Evolutionary conservation across 1,140 invertebrate genomes (phyloP), one percentile per base, ranked within the genome.

Genomic region (Thaumatotibia leucotreta): DNA sequence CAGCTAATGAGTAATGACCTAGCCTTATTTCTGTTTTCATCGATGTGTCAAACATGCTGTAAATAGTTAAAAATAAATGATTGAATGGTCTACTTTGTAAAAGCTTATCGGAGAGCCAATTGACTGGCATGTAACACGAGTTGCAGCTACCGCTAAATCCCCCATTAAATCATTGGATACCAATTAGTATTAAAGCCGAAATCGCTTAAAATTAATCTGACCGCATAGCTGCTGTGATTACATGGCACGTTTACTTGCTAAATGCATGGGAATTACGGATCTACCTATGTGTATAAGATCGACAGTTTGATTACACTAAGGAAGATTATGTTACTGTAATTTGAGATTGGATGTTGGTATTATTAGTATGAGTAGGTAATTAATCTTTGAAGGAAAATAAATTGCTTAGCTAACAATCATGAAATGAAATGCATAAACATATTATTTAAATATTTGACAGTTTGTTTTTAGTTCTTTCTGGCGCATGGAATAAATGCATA

Each of bases 131-230:
- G 11, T 24, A 4, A 54, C 50, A 54, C n/a, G 50, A 54, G 23
- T 54, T 54, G 50, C 22, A 50, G 22, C 17, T 10, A 54, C 23
- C 50, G 22, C 22, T 17, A 54, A 27, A 24, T 23, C 22, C 4
- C 2, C 50, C n/a, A 27, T 27, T 54, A 27, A 54, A 54, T 54
- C 50, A 54, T 54, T 54, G 9, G 50, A 54, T 54, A 54, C 50
- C 23, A 54, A 54, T 54, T 54, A 27, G 50, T n/a, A 54, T 54
- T 24, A 54, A 24, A 11, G 23, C 9, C 11, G 22, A 54, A 54
- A 54, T 54, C 50, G 50, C 22, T 54, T 54, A 54, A 54, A 54
- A 54, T 54, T 54, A 27, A 54, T 54, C 50, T 27, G 23, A 54
- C 50, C 50, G 50, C 22, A 54, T 27, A 23, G 3, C 50, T n/a